These are phyloP conservation scores for Dufourea novaeangliae DNA, from an alignment of 1,140 invertebrate species.

Conservation along the genomic window DNA sequence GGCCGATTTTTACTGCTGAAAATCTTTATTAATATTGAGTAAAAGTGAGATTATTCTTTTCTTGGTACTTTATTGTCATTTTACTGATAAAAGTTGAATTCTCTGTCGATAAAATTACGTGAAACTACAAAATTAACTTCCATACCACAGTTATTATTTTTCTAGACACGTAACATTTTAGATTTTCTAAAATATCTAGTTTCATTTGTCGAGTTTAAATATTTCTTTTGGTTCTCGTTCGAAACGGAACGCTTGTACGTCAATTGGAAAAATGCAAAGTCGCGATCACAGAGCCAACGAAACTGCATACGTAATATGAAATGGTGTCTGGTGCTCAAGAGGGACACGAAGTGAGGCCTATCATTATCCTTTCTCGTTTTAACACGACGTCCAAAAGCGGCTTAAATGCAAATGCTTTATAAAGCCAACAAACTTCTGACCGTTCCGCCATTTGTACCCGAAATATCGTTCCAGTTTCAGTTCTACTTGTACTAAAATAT, in stretches of 20 bases:
- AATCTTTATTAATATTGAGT: no score
- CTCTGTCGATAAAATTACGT: no score
- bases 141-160: no score
- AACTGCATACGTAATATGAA: not conserved
- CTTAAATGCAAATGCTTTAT: constrained; percentile 40
- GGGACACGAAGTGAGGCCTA: not conserved
- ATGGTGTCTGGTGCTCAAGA: not conserved
- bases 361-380: constrained; percentile 9
- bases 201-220: no score
- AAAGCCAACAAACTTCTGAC: constrained; percentile 9
- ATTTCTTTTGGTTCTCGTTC: not conserved
- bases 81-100: no score
- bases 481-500: not conserved
- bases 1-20: no score
- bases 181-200: no score
- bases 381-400: constrained; percentile 10
- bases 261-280: not conserved
- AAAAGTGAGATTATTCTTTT: no score
- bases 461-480: not conserved
- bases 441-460: not conserved
- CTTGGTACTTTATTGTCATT: no score
- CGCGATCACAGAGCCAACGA: not conserved
- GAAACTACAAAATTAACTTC: no score
- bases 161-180: no score
- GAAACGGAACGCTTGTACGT: not conserved